phyloP scores from a whole-genome alignment of 2,113 vertebrate species.

The Pollachius pollachius region DNA sequence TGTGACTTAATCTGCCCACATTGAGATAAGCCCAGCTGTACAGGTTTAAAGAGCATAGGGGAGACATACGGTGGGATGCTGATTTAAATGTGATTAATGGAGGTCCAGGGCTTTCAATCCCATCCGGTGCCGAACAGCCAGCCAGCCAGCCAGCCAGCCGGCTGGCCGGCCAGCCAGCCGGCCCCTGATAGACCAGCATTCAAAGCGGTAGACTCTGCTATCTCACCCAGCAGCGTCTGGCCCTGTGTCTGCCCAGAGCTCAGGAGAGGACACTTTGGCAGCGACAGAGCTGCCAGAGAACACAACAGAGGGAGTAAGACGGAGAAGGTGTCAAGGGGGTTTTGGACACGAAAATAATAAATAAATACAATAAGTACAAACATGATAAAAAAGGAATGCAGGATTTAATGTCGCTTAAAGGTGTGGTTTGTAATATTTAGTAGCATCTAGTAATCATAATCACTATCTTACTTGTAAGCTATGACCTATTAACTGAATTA shows the following conservation, averaged over 20 bases:
- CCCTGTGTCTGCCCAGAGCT: conserved; percentile 40
- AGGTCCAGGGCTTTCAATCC: conserved; percentile 60
- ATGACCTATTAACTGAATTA: too few species aligned
- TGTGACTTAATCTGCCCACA: conserved; percentile 62
- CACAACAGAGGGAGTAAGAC: conserved; percentile 1
- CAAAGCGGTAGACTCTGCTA: conserved; percentile 45
- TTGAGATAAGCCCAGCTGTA: conserved; percentile 60
- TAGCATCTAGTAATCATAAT: too few species aligned
- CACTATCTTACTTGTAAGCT: too few species aligned
- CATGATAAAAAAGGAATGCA: too few species aligned
- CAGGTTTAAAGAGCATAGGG: conserved; percentile 43
- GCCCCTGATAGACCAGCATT: conserved; percentile 52
- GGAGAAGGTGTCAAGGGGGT: too few species aligned
- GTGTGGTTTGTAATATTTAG: too few species aligned
- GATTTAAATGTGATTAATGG: conserved; percentile 73
- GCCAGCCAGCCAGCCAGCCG: conserved; percentile 12
- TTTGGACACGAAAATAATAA: too few species aligned
- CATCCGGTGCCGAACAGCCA: conserved; percentile 44
- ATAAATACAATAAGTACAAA: too few species aligned
- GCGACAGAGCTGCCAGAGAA: conserved; percentile 28
- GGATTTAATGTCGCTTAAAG: too few species aligned
- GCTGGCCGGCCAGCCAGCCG: conserved; percentile 30
- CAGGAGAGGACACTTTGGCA: conserved; percentile 18
- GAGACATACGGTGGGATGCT: conserved; percentile 53
- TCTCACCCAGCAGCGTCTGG: conserved; percentile 39